Conservation (phyloP, 1,140 invertebrate genomes). For the Centruroides vittatus region DNA sequence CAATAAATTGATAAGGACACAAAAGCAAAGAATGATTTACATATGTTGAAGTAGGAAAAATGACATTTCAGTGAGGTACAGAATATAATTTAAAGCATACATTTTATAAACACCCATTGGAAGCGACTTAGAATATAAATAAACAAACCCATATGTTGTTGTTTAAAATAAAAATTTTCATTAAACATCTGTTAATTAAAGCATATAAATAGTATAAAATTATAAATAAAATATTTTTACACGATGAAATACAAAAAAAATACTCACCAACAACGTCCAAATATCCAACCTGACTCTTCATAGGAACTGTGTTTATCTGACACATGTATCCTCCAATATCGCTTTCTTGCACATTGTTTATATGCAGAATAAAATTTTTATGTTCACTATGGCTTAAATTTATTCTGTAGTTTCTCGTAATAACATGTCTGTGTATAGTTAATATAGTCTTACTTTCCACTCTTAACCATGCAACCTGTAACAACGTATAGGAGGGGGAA, state of each 20-base stretch:
- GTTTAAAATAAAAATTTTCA: too few relatives aligned
- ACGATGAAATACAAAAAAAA: not conserved
- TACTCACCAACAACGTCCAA: conserved; percentile 81
- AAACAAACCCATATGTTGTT: too few relatives aligned
- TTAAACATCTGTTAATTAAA: too few relatives aligned
- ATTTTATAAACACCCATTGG: too few relatives aligned
- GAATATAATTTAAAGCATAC: too few relatives aligned
- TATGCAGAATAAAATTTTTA: conserved; percentile 51
- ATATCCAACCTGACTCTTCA: conserved; percentile 79
- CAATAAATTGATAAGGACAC: too few relatives aligned
- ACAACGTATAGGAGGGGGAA: not conserved
- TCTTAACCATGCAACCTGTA: conserved; percentile 84
- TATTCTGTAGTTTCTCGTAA: conserved; percentile 79
- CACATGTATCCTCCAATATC: conserved; percentile 90
- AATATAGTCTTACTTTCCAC: conserved; percentile 86
- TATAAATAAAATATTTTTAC: not conserved
- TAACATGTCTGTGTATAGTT: conserved; percentile 78
- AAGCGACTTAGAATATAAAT: too few relatives aligned
- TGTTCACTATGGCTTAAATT: conserved; percentile 73
- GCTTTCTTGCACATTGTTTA: conserved; percentile 73
- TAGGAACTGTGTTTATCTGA: conserved; percentile 87
- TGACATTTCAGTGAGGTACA: too few relatives aligned
- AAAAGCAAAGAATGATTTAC: too few relatives aligned
- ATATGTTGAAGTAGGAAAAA: too few relatives aligned
- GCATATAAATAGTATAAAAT: too few relatives aligned